A percentile compares a stretch with the other conserved stretches of the same genome.
These are phyloP conservation scores for Nematostella vectensis DNA, from an alignment of 92 coral and sea anemone species.

Conservation along the genomic window DNA sequence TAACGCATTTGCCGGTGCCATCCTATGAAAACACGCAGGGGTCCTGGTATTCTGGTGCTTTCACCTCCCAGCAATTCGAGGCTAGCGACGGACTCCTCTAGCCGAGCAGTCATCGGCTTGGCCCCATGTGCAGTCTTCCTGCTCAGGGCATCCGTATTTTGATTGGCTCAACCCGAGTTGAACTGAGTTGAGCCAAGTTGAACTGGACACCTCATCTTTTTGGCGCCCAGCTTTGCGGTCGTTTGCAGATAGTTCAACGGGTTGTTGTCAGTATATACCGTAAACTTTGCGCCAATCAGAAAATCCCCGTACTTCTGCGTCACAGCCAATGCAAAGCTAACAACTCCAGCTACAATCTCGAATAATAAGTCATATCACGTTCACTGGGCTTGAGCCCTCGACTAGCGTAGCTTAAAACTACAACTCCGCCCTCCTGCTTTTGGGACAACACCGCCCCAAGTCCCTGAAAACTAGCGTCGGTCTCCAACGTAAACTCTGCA, in stretches of 20 bases:
- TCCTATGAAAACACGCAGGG: too few species aligned
- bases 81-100: slow-evolving; percentile 21
- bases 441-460: slow-evolving; percentile 25
- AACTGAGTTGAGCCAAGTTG: slow-evolving; percentile 46
- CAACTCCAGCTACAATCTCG: slow-evolving; percentile 45
- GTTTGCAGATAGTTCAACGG: slow-evolving; percentile 46
- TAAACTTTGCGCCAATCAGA: slow-evolving; percentile 33
- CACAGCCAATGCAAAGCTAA: slow-evolving; percentile 67
- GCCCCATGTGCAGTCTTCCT: slow-evolving; percentile 34
- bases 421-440: slow-evolving; percentile 23
- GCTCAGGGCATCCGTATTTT: slow-evolving; percentile 44
- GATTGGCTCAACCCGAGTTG: slow-evolving; percentile 38
- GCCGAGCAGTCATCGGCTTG: slow-evolving; percentile 18
- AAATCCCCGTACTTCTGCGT: slow-evolving; percentile 51
- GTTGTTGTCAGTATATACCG: slow-evolving; percentile 23
- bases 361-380: slow-evolving; percentile 31
- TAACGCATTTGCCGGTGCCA: slow-evolving; percentile 9
- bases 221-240: slow-evolving; percentile 49
- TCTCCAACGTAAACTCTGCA: slow-evolving; percentile 29
- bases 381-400: slow-evolving; percentile 22
- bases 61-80: neutral
- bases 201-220: slow-evolving; percentile 37
- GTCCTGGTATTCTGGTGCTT: neutral
- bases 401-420: slow-evolving; percentile 39
- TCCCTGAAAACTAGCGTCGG: slow-evolving; percentile 33